These are phyloP conservation scores for Atta colombica DNA, from an alignment of 1,140 invertebrate species.

Conservation along the genomic window DNA sequence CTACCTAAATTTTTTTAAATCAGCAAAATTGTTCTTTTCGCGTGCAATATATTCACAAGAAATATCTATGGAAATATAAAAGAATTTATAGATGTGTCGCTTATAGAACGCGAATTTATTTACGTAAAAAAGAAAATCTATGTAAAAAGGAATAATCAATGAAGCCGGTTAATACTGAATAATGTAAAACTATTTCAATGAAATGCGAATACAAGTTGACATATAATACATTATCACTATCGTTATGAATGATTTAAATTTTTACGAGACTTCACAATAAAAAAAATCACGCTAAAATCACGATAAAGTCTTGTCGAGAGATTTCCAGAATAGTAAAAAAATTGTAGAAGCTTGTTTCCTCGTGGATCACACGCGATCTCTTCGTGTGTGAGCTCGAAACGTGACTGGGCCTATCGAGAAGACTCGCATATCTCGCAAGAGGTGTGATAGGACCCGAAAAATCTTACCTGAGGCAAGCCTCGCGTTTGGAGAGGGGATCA, in stretches of 20 bases:
- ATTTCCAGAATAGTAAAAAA: background rate
- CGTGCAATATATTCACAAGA: background rate
- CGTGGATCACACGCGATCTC: slow-evolving; percentile 60
- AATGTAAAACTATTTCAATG: background rate
- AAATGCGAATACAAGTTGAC: background rate
- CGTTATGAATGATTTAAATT: background rate
- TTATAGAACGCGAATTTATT: background rate
- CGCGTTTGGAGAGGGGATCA: slow-evolving; percentile 81
- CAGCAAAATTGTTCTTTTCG: no score
- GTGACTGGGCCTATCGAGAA: slow-evolving; percentile 74
- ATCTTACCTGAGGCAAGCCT: slow-evolving; percentile 85
- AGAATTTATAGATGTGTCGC: background rate
- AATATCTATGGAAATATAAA: background rate
- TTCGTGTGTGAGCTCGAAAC: slow-evolving; percentile 64
- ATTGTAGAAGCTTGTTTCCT: slow-evolving; percentile 8
- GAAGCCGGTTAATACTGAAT: background rate
- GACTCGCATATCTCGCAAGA: slow-evolving; percentile 78
- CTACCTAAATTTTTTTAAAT: no score
- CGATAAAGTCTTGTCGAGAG: background rate
- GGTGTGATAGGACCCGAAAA: slow-evolving; percentile 83
- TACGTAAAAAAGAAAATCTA: background rate
- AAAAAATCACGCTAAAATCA: background rate
- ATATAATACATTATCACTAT: background rate
- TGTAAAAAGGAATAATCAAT: background rate
- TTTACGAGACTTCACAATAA: no score